phyloP scores from a whole-genome alignment of 2,888 invertebrate genomes.

The Pristionchus japonicus region DNA sequence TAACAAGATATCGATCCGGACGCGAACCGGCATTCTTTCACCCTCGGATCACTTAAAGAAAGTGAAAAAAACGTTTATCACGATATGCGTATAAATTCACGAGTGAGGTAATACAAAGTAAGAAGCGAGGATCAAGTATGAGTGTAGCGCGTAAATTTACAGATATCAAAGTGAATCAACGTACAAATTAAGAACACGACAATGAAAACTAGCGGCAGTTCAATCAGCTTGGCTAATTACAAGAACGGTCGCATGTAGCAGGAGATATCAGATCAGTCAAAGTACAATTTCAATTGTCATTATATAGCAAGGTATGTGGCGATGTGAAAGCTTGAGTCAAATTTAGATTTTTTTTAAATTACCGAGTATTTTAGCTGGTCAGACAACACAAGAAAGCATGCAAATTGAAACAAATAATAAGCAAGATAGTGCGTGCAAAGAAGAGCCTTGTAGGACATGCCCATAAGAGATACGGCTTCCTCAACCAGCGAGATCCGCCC shows the following conservation, averaged over 20 bases:
- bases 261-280: neutral
- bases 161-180: neutral
- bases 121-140: neutral
- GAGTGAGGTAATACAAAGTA: neutral
- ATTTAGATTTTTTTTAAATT: no score
- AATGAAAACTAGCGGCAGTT: no score
- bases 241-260: neutral
- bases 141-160: neutral
- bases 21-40: neutral
- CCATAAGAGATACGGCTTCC: no score
- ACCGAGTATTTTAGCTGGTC: no score
- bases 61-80: conserved; percentile 1
- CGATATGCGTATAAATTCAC: neutral
- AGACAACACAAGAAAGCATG: neutral
- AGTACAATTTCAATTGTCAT: neutral
- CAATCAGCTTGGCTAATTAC: neutral
- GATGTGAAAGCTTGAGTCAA: neutral
- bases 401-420: neutral
- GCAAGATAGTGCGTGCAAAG: neutral
- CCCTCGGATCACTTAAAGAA: neutral
- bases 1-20: neutral
- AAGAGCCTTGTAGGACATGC: no score
- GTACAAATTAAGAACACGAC: neutral
- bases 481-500: no score
- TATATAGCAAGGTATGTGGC: neutral